phyloP scores from a whole-genome alignment of 2,888 invertebrate genomes.

The Pegoplata infirma region DNA sequence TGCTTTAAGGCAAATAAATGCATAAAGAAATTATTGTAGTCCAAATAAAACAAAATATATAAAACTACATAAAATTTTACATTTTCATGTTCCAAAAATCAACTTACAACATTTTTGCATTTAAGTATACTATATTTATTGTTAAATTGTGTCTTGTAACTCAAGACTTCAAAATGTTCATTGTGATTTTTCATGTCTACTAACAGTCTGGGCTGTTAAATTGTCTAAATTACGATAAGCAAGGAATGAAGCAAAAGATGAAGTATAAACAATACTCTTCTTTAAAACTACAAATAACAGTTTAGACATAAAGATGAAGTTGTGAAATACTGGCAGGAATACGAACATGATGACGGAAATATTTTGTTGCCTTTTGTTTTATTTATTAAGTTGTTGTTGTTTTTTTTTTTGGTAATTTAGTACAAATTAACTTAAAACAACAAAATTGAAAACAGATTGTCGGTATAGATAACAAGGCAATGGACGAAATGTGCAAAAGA shows the following conservation, averaged over 20 bases:
- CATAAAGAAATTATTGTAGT: too few relatives aligned
- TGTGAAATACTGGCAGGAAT: background rate
- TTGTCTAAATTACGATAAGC: conserved; percentile 38
- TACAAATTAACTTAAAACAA: conserved; percentile 46
- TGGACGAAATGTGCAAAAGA: background rate
- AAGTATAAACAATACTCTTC: conserved; percentile 47
- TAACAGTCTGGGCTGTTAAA: conserved; percentile 30
- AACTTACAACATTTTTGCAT: too few relatives aligned
- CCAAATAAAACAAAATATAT: too few relatives aligned
- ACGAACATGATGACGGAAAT: conserved; percentile 22
- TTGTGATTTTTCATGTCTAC: conserved; percentile 39
- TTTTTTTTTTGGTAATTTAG: conserved; percentile 21
- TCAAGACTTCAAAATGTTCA: background rate
- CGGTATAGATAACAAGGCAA: background rate
- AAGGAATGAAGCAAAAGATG: conserved; percentile 20
- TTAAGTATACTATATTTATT: background rate
- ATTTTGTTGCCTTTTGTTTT: background rate
- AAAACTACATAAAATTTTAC: too few relatives aligned
- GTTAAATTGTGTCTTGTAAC: background rate
- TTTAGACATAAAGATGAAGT: conserved; percentile 1
- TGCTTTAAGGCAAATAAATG: too few relatives aligned
- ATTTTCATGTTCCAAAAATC: too few relatives aligned
- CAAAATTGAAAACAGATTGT: conserved; percentile 15
- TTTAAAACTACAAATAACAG: conserved; percentile 28
- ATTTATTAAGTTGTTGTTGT: too few relatives aligned